A percentile compares a stretch with the other conserved stretches of the same genome.
Conservation (phyloP, 2,888 invertebrate genomes). For the Lithophane ornitopus region DNA sequence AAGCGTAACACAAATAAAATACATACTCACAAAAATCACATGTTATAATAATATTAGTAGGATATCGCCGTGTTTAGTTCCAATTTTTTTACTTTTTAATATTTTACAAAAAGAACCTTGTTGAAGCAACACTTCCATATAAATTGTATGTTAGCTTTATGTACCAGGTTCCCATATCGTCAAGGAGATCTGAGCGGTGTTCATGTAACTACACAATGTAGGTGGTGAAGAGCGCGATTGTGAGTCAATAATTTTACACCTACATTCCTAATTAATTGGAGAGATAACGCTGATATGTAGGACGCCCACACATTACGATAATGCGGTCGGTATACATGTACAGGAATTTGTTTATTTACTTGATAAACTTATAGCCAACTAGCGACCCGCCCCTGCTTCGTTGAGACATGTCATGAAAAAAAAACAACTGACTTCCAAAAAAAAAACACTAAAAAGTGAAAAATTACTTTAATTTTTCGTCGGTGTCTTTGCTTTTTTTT, state of each 20-base stretch:
- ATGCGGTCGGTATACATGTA: constrained; percentile 9
- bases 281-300: constrained; percentile 46
- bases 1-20: no score
- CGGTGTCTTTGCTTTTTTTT: no score
- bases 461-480: no score
- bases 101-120: no score
- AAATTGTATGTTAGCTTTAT: no score
- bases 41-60: no score
- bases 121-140: no score
- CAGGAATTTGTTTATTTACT: constrained; percentile 24
- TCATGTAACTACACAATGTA: constrained; percentile 21
- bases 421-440: no score
- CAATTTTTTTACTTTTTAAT: no score
- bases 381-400: not conserved
- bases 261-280: constrained; percentile 52
- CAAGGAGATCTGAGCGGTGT: constrained; percentile 32
- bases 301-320: constrained; percentile 48
- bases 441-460: no score
- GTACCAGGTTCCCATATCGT: constrained; percentile 33
- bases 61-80: no score
- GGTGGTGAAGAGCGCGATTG: constrained; percentile 21
- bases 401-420: not conserved
- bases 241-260: constrained; percentile 49
- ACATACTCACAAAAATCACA: no score
- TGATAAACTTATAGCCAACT: constrained; percentile 21